phyloP scores from a whole-genome alignment of 2,797 vertebrate genomes.

The Hafferia zeledoni region DNA sequence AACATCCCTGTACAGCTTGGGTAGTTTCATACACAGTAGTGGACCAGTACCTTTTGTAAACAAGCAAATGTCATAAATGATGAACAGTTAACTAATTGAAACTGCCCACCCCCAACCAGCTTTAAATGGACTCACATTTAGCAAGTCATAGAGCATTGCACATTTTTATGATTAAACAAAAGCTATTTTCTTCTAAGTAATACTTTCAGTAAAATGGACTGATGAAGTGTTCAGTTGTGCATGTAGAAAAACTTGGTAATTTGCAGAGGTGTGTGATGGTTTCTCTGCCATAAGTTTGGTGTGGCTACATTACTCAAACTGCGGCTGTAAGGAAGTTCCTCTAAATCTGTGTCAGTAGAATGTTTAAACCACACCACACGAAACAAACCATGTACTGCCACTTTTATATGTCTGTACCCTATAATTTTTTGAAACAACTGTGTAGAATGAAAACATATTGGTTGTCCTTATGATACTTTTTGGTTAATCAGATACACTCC shows the following conservation, averaged over 20 bases:
- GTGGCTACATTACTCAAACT: neutral
- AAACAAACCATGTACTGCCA: neutral
- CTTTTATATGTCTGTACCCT: neutral
- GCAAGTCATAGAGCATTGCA: neutral
- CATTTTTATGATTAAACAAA: neutral
- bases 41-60: neutral
- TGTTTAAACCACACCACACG: neutral
- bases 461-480: neutral
- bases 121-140: neutral
- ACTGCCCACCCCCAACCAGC: neutral
- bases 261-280: neutral
- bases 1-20: neutral
- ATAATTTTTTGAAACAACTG: neutral
- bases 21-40: neutral
- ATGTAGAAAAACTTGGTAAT: neutral
- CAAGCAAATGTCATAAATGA: neutral
- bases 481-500: neutral
- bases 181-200: neutral
- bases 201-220: neutral
- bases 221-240: neutral
- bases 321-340: neutral
- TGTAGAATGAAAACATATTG: neutral
- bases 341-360: neutral
- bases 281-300: neutral
- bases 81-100: neutral